These are phyloP conservation scores for Asobara japonica DNA, from an alignment of 1,140 invertebrate genomes.

Conservation along the genomic window DNA sequence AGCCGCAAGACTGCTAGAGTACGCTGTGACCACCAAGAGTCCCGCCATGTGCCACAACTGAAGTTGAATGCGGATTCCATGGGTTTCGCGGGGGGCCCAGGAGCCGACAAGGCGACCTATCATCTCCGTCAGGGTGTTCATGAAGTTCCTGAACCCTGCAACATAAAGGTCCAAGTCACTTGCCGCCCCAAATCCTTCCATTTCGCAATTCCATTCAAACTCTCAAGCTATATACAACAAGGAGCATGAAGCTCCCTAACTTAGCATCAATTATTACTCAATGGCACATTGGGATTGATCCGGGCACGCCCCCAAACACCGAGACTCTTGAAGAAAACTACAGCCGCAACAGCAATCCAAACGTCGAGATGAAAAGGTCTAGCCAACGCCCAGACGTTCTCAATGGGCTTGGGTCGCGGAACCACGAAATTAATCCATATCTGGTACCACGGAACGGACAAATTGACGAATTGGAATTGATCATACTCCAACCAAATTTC, in stretches of 20 bases:
- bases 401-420: conserved; percentile 49
- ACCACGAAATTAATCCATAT: conserved; percentile 51
- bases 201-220: no score
- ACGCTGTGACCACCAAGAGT: conserved; percentile 53
- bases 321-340: conserved; percentile 38
- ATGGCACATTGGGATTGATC: conserved; percentile 46
- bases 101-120: conserved; percentile 50
- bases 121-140: conserved; percentile 48
- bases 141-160: conserved; percentile 49
- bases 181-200: no score
- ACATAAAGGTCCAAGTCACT: no score
- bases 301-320: conserved; percentile 42
- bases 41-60: conserved; percentile 55
- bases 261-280: conserved; percentile 39
- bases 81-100: conserved; percentile 42
- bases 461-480: conserved; percentile 37
- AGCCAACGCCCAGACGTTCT: conserved; percentile 54
- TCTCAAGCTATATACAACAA: no score
- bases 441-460: conserved; percentile 50
- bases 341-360: conserved; percentile 44
- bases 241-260: background rate
- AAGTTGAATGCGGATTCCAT: conserved; percentile 45
- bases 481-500: conserved; percentile 48
- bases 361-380: conserved; percentile 46
- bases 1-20: conserved; percentile 56